phyloP scores from a whole-genome alignment of 2,888 invertebrate species.

The Aelia acuminata region DNA sequence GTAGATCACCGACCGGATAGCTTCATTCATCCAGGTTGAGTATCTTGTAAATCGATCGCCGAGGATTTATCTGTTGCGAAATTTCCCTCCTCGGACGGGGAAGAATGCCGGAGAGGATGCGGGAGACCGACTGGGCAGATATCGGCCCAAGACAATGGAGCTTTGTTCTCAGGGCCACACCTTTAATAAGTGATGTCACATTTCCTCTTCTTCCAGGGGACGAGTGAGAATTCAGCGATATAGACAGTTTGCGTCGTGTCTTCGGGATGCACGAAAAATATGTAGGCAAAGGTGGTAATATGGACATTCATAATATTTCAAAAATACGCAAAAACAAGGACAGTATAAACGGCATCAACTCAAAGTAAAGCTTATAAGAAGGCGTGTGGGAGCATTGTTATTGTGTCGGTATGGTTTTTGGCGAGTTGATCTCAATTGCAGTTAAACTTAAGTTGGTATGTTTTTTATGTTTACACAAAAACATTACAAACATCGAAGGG shows the following conservation, averaged over 20 bases:
- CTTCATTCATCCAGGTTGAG: background rate
- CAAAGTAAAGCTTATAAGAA: too few species aligned
- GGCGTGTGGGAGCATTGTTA: too few species aligned
- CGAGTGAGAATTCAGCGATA: background rate
- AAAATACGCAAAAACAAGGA: too few species aligned
- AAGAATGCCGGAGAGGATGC: conserved; percentile 19
- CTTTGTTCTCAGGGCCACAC: conserved; percentile 31
- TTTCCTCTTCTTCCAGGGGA: background rate
- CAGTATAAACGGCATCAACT: too few species aligned
- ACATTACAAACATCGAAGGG: too few species aligned
- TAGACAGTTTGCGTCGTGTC: background rate
- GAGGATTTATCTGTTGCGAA: background rate
- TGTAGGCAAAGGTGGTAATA: too few species aligned
- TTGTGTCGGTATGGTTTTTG: too few species aligned
- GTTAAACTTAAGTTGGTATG: too few species aligned
- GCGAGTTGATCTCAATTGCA: too few species aligned
- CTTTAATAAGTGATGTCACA: conserved; percentile 40
- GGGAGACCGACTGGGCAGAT: conserved; percentile 34
- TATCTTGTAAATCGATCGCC: background rate
- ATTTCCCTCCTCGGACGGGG: background rate
- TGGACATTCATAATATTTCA: too few species aligned
- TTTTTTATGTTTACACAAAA: too few species aligned
- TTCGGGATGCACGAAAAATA: too few species aligned
- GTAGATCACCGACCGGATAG: background rate
- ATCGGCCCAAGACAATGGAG: conserved; percentile 13